Percentiles rank a stretch among this genome's conserved stretches.
Conservation (phyloP, 2,888 invertebrate genomes). For the Synergus japonicus region DNA sequence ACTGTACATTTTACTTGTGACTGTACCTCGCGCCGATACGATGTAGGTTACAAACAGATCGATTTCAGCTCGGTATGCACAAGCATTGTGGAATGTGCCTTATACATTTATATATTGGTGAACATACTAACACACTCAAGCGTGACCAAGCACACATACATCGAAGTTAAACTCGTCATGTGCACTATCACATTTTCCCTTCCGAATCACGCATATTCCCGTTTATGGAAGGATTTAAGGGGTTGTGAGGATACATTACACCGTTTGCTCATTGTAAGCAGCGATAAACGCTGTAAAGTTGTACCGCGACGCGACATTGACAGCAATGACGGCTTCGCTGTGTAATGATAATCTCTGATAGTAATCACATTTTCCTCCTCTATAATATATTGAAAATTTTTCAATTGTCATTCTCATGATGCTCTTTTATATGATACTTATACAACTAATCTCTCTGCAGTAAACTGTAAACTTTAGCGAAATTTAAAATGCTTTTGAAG, state of each 20-base stretch:
- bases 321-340: not conserved
- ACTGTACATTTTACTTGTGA: slow-evolving; percentile 58
- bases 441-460: too few species aligned
- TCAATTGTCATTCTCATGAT: not conserved
- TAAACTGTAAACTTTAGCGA: too few species aligned
- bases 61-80: slow-evolving; percentile 73
- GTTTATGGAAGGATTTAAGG: too few species aligned
- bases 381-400: not conserved
- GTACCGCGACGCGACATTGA: not conserved
- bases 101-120: slow-evolving; percentile 60
- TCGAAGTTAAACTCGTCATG: not conserved
- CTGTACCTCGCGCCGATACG: slow-evolving; percentile 64
- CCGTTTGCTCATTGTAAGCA: too few species aligned
- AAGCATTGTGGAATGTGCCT: slow-evolving; percentile 74
- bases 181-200: not conserved
- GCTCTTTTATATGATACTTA: too few species aligned
- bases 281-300: too few species aligned
- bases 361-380: not conserved
- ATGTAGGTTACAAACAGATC: slow-evolving; percentile 74
- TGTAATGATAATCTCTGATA: not conserved
- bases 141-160: slow-evolving; percentile 32
- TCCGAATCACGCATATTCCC: not conserved
- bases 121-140: slow-evolving; percentile 51
- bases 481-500: too few species aligned
- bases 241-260: too few species aligned